phyloP scores from a whole-genome alignment of 2,888 invertebrate genomes.

The Diogma glabrata region DNA sequence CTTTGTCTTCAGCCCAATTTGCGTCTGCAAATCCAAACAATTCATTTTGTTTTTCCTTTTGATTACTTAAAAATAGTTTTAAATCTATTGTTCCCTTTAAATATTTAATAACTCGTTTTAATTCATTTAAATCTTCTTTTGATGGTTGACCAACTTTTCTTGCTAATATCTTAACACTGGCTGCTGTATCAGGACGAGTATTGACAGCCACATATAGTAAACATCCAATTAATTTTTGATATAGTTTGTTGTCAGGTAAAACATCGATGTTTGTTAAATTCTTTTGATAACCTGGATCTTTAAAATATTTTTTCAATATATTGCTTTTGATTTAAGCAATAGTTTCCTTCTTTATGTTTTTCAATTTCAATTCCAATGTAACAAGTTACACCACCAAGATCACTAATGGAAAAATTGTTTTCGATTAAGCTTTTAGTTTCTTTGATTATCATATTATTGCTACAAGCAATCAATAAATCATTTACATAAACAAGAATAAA shows the following conservation, averaged over 20 bases:
- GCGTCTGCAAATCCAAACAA: slow-evolving; percentile 14
- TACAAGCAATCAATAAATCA: not conserved
- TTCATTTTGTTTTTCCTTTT: not conserved
- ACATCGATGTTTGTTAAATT: not conserved
- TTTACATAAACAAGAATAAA: not conserved
- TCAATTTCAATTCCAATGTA: not conserved
- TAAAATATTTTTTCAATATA: not conserved
- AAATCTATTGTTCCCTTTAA: too few relatives aligned
- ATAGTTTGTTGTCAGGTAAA: not conserved
- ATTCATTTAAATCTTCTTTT: not conserved
- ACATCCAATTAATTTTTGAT: not conserved
- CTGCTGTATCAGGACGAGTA: not conserved
- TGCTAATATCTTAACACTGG: not conserved
- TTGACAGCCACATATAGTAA: not conserved
- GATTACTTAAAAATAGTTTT: not conserved
- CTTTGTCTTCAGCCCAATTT: slow-evolving; percentile 22
- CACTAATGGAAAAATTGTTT: not conserved
- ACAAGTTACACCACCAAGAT: not conserved
- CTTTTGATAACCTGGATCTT: not conserved
- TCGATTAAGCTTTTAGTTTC: not conserved
- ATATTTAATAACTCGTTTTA: not conserved
- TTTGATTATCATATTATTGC: not conserved
- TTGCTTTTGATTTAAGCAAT: not conserved
- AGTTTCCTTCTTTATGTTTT: not conserved
- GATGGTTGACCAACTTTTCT: not conserved